A percentile compares a stretch with the other conserved stretches of the same genome.
Evolutionary conservation across 2,113 vertebrate species (phyloP).

Genomic region (Elaphurus davidianus): DNA sequence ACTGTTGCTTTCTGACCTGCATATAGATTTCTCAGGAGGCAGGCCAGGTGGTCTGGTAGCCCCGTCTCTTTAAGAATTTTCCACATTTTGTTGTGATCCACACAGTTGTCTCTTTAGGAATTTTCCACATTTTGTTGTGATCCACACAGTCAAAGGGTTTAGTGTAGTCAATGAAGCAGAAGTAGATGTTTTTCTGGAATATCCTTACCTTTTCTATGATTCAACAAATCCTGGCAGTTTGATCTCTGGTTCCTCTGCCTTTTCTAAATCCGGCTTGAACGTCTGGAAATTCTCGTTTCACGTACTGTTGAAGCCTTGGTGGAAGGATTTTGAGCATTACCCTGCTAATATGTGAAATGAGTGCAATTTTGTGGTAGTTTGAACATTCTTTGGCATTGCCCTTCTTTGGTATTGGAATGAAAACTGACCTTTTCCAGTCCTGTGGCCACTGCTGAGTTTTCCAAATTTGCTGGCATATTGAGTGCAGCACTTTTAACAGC

Average conservation of each 20-base stretch:
- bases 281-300: background rate
- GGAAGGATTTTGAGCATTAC: background rate
- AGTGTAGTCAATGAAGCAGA: background rate
- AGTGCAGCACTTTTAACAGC: background rate
- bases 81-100: background rate
- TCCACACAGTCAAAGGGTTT: background rate
- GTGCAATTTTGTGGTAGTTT: background rate
- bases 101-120: background rate
- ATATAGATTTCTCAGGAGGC: background rate
- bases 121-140: background rate
- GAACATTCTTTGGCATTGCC: rapidly evolving
- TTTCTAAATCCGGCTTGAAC: background rate
- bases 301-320: background rate
- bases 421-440: background rate
- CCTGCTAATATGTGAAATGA: background rate
- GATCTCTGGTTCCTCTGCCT: background rate
- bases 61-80: background rate
- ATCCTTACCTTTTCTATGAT: background rate
- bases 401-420: background rate
- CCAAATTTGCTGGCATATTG: background rate
- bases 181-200: background rate
- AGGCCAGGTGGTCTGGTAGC: background rate
- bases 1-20: background rate
- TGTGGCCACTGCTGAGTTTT: background rate
- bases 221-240: background rate